Base-by-base conservation (phyloP, 2,888 invertebrate species). In the Melolontha melolontha region DNA sequence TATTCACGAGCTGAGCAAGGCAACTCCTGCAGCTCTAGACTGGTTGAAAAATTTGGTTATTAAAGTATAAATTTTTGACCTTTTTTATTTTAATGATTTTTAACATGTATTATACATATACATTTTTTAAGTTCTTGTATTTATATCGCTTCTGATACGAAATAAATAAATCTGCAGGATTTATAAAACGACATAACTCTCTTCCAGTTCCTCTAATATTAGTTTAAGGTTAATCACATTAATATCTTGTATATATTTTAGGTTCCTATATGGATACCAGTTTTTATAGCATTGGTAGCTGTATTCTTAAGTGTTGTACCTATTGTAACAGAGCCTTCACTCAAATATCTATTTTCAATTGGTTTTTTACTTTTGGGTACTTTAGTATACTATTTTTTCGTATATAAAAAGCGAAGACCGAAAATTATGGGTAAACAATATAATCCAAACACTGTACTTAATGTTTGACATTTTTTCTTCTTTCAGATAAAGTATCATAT, bases 281-380 rank as follows among this genome's bases (percentile, higher is more conserved):
- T 91, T 75, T 86, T 94, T 70, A 91, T 94, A 64, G 83, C 93
- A 40, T 69, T 88, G 10, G 87, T 92, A 44, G 89, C 94, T 0
- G 82, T 92, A 72, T 93, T 92, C 79, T 84, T 95, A 47, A 90
- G 92, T 11, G 82, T 92, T 7, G 86, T 90, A 49, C 94, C 95
- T 5, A 92, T 95, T 50, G 83, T 92, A 7, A 87, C 90, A 62
- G 89, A 93, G 71, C 94, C 94, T 0, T 89, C 91, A 1, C 82
- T 89, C 0, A 93, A 93, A 80, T 94, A 93, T 80, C 83, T 94
- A 2, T 90, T 92, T 78, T 93, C 93, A 0, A 81, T 92, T 6
- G 85, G 87, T 0, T 94, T 94, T 78, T 89, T 94, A 66, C 75
- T 90, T 0, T 74, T 90, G 42, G 95, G 94, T 0, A 84, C 90